Percentiles rank a stretch among this genome's conserved stretches.
Evolutionary conservation across 2,113 vertebrate species (phyloP).

Genomic region (Malurus melanocephalus): DNA sequence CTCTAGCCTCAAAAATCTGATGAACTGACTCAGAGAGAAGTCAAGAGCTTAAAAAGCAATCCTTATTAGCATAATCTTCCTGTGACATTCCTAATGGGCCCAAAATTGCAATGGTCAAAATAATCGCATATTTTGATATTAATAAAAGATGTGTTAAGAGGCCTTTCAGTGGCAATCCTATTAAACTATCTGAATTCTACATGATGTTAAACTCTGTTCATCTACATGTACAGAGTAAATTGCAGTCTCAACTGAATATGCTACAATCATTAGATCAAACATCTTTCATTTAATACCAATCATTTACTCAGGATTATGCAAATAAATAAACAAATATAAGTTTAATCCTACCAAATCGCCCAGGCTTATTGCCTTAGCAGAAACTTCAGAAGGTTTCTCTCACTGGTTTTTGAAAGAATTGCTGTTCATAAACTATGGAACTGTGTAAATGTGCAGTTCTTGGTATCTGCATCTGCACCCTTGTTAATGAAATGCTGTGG

Average conservation of each 20-base stretch:
- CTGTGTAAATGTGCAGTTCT: neutral
- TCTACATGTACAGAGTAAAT: neutral
- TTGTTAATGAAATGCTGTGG: neutral
- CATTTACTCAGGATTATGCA: neutral
- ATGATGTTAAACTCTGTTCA: neutral
- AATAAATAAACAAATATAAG: conserved; percentile 21
- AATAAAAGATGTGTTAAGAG: neutral
- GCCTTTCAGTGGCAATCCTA: neutral
- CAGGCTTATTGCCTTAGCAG: neutral
- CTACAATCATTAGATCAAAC: neutral
- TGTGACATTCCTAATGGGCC: neutral
- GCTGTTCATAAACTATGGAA: neutral
- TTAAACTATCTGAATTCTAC: neutral
- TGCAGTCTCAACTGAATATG: neutral
- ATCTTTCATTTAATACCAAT: neutral
- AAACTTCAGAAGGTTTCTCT: neutral
- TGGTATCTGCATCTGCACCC: neutral
- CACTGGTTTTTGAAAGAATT: neutral
- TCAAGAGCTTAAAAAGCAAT: neutral
- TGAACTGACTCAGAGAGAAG: neutral
- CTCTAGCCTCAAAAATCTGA: neutral
- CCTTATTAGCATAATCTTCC: neutral
- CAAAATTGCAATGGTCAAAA: neutral
- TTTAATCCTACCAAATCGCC: neutral
- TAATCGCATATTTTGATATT: neutral